Percentiles rank a stretch among this genome's conserved stretches.
Conservation (phyloP, 2,113 vertebrate genomes). For the Fulica atra region DNA sequence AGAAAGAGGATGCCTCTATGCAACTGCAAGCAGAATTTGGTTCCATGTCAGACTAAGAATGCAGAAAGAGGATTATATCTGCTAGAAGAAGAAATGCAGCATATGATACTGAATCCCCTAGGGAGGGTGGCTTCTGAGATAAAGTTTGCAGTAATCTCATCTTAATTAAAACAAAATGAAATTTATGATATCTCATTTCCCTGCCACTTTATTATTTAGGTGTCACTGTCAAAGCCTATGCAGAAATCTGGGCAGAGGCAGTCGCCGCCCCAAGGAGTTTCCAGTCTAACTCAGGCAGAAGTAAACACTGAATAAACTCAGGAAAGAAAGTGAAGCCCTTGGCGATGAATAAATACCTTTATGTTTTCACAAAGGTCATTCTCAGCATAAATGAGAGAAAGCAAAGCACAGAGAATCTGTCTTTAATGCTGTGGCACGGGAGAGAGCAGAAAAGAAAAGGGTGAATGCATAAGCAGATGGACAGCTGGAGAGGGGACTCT, state of each 20-base stretch:
- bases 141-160: conserved; percentile 45
- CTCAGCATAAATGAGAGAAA: not conserved
- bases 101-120: conserved; percentile 11
- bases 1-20: conserved; percentile 9
- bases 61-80: conserved; percentile 44
- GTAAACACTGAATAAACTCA: not conserved
- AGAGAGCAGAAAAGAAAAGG: not conserved
- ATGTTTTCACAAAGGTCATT: conserved; percentile 10
- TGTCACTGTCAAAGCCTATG: not conserved
- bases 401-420: not conserved
- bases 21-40: conserved; percentile 14
- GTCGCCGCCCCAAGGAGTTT: not conserved
- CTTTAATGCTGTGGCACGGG: not conserved
- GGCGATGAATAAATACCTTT: not conserved
- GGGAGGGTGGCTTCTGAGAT: conserved; percentile 11
- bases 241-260: not conserved
- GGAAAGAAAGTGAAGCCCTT: not conserved
- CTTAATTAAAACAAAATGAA: conserved; percentile 61
- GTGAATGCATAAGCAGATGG: not conserved
- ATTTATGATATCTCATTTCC: conserved; percentile 5
- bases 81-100: conserved; percentile 8
- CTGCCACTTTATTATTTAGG: not conserved
- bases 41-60: conserved; percentile 26
- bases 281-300: not conserved
- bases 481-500: not conserved